Conservation (phyloP, 2,888 invertebrate genomes). For the Spilosoma lubricipeda region DNA sequence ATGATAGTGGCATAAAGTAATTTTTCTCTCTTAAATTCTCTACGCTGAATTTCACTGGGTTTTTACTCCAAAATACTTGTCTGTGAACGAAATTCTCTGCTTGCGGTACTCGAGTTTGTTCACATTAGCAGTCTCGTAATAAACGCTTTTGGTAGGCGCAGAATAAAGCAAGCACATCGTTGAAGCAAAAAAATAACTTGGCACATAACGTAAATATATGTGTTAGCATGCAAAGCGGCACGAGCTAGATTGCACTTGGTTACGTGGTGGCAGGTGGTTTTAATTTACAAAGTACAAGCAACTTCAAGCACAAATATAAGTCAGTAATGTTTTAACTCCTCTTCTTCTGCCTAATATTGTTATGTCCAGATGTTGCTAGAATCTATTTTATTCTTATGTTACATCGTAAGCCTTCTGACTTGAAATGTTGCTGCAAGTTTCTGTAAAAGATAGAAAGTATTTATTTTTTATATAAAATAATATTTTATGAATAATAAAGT, state of each 20-base stretch:
- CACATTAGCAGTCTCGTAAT: neutral
- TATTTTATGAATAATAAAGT: too few relatives aligned
- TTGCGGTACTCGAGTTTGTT: neutral
- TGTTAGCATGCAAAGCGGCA: neutral
- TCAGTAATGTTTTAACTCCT: neutral
- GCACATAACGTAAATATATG: neutral
- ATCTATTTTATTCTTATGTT: neutral
- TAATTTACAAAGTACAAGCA: conserved; percentile 1
- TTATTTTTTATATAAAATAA: too few relatives aligned
- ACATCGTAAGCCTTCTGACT: neutral
- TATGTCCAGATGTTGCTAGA: neutral
- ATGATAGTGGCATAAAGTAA: neutral
- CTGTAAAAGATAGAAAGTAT: too few relatives aligned
- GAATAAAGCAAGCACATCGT: neutral
- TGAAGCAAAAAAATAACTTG: neutral
- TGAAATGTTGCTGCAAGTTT: too few relatives aligned
- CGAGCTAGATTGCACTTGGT: neutral
- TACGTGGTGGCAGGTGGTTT: neutral
- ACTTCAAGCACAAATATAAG: neutral
- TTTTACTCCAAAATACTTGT: neutral
- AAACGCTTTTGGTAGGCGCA: neutral
- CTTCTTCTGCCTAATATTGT: neutral
- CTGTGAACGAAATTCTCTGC: neutral
- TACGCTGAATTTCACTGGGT: neutral
- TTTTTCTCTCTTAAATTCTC: neutral